These are phyloP conservation scores for Lapara coniferarum DNA, from an alignment of 2,888 invertebrate genomes.

Conservation along the genomic window DNA sequence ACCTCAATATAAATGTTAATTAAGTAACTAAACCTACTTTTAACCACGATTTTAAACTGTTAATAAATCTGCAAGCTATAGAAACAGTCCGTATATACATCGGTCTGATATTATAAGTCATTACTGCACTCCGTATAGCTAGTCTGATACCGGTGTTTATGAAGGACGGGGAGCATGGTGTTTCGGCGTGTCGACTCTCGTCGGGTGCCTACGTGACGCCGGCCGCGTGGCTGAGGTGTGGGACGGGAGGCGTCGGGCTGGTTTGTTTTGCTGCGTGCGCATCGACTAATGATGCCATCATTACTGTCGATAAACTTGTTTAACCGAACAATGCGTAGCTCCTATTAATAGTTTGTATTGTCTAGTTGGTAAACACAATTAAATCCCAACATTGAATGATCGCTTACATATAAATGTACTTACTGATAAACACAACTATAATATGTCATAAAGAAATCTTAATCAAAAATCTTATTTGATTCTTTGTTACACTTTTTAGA, in stretches of 20 bases:
- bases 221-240: slow-evolving; percentile 68
- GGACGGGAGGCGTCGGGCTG: slow-evolving; percentile 58
- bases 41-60: neutral
- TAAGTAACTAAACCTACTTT: neutral
- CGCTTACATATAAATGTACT: no score
- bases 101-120: slow-evolving; percentile 17
- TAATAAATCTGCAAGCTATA: neutral
- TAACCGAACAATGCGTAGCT: neutral
- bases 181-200: slow-evolving; percentile 14
- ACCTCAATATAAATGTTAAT: neutral
- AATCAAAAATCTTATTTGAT: no score
- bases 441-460: no score
- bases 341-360: neutral
- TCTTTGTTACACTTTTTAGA: no score
- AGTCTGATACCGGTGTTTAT: neutral
- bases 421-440: no score
- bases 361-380: no score
- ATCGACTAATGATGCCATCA: slow-evolving; percentile 45
- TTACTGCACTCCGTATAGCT: neutral
- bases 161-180: slow-evolving; percentile 10
- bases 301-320: slow-evolving; percentile 43
- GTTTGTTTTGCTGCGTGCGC: slow-evolving; percentile 74
- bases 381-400: no score
- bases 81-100: neutral
- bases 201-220: slow-evolving; percentile 78